Conservation (phyloP, 2,797 vertebrate genomes). For the Danio tinwini region DNA sequence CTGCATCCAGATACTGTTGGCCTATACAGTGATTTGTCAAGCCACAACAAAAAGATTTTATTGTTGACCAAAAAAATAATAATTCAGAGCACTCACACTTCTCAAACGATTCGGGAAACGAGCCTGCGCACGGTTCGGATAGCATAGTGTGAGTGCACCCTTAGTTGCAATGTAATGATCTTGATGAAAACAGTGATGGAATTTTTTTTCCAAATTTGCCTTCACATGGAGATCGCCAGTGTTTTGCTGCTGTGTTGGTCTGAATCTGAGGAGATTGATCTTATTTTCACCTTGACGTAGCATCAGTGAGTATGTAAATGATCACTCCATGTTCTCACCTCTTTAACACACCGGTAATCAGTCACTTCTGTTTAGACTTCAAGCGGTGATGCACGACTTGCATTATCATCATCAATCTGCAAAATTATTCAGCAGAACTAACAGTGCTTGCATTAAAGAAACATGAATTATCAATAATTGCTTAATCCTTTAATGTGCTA, state of each 20-base stretch:
- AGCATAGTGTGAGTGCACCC: too few species aligned
- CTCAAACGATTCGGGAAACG: too few species aligned
- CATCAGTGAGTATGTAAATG: slow-evolving; percentile 14
- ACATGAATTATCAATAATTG: neutral
- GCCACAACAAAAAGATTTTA: too few species aligned
- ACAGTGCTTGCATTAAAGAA: neutral
- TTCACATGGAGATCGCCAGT: neutral
- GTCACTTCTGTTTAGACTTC: slow-evolving; percentile 34
- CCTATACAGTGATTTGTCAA: too few species aligned
- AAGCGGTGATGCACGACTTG: slow-evolving; percentile 1
- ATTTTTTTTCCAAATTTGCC: neutral
- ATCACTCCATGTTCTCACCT: slow-evolving; percentile 9
- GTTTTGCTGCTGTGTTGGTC: neutral
- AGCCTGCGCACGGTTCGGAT: too few species aligned
- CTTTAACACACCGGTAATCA: slow-evolving; percentile 13
- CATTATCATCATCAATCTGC: slow-evolving; percentile 28
- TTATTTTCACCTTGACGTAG: neutral
- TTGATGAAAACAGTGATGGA: too few species aligned
- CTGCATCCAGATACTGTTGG: too few species aligned
- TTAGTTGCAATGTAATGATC: neutral
- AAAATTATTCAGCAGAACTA: neutral
- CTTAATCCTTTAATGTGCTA: slow-evolving; percentile 13
- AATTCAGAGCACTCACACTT: too few species aligned
- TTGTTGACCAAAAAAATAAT: too few species aligned
- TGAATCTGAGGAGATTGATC: neutral